phyloP scores from a whole-genome alignment of 1,140 invertebrate genomes.

The Papilio polyxenes region DNA sequence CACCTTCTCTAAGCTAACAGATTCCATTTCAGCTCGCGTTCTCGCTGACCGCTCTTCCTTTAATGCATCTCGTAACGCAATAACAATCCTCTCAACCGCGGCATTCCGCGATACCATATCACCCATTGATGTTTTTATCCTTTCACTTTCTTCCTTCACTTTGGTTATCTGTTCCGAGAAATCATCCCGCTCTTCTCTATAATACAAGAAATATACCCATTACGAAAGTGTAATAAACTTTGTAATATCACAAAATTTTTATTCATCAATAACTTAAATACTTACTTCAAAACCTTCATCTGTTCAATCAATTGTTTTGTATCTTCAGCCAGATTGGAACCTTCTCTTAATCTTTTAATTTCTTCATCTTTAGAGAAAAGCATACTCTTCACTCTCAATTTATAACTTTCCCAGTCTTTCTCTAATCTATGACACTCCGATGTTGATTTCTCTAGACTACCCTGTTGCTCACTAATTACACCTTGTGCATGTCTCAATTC shows the following conservation, averaged over 20 bases:
- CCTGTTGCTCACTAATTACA: constrained; percentile 57
- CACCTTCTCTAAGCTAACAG: constrained; percentile 57
- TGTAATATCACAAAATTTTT: too few species aligned
- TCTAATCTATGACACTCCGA: constrained; percentile 63
- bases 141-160: constrained; percentile 53
- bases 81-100: constrained; percentile 56
- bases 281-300: constrained; percentile 65
- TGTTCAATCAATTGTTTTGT: constrained; percentile 66
- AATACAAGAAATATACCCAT: background rate
- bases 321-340: constrained; percentile 60
- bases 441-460: constrained; percentile 57
- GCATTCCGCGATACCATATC: constrained; percentile 52
- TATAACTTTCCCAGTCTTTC: constrained; percentile 73
- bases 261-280: constrained; percentile 28
- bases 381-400: constrained; percentile 71
- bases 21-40: constrained; percentile 55
- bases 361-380: constrained; percentile 66
- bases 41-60: constrained; percentile 60
- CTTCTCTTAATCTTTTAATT: constrained; percentile 63
- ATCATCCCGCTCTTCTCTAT: constrained; percentile 65
- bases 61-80: constrained; percentile 61
- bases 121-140: constrained; percentile 50
- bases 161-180: constrained; percentile 50
- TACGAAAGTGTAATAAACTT: background rate
- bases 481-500: constrained; percentile 69